These are phyloP conservation scores for Malthinus flaveolus DNA, from an alignment of 2,888 invertebrate genomes.

Conservation along the genomic window DNA sequence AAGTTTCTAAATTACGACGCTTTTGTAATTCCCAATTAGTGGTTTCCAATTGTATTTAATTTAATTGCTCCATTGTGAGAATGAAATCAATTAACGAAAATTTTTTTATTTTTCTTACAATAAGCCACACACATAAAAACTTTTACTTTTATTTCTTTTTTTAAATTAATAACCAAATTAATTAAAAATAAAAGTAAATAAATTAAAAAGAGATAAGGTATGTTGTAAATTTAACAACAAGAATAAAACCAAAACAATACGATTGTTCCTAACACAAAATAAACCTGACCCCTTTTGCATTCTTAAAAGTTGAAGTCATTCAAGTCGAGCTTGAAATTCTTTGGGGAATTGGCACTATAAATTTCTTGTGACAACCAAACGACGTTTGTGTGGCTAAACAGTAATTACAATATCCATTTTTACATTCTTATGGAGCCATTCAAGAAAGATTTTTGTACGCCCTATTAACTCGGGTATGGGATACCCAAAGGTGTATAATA, in stretches of 20 bases:
- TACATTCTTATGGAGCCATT: slow-evolving; percentile 22
- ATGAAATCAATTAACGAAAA: too few species aligned
- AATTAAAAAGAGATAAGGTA: too few species aligned
- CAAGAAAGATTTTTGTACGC: slow-evolving; percentile 12
- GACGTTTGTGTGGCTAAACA: slow-evolving; percentile 37
- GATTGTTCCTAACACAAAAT: slow-evolving; percentile 4
- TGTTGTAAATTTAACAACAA: slow-evolving; percentile 2
- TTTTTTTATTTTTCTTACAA: too few species aligned
- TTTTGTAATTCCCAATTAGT: too few species aligned
- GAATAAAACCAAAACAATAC: slow-evolving; percentile 2
- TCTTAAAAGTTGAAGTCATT: slow-evolving; percentile 19
- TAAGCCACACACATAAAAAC: too few species aligned
- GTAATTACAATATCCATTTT: slow-evolving; percentile 30
- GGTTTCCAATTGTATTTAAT: too few species aligned
- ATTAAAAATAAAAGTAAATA: too few species aligned
- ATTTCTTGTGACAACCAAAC: slow-evolving; percentile 35
- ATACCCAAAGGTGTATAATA: slow-evolving; percentile 5
- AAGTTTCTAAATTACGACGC: too few species aligned
- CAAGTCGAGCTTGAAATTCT: slow-evolving; percentile 21
- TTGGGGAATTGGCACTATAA: slow-evolving; percentile 31
- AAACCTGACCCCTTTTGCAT: slow-evolving; percentile 19
- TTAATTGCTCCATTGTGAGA: too few species aligned
- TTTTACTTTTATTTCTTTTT: too few species aligned
- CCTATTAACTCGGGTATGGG: background rate
- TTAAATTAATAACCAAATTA: too few species aligned